Conservation (phyloP, 1,140 invertebrate species). For the Calephelis virginiensis region DNA sequence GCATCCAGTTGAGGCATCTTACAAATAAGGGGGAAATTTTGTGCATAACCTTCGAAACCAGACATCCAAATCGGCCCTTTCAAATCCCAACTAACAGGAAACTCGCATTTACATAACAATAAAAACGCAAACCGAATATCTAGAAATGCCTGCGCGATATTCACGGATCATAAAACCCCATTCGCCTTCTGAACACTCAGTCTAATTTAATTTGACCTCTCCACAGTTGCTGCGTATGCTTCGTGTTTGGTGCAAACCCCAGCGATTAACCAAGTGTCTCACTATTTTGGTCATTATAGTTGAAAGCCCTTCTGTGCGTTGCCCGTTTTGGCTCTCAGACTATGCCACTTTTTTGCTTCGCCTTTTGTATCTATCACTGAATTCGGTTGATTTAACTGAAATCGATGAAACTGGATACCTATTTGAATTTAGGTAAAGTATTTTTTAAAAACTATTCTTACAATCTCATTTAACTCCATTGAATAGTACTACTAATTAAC, state of each 20-base stretch:
- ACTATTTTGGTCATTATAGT: conserved; percentile 55
- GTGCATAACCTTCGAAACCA: conserved; percentile 23
- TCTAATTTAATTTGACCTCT: conserved; percentile 61
- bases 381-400: not conserved
- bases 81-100: conserved; percentile 37
- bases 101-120: conserved; percentile 78
- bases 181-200: conserved; percentile 50
- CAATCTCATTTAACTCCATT: no score
- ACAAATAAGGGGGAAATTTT: conserved; percentile 18
- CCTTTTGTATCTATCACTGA: conserved; percentile 2
- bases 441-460: no score
- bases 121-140: conserved; percentile 76
- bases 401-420: not conserved
- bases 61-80: conserved; percentile 20
- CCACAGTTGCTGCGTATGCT: conserved; percentile 19
- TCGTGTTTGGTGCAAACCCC: conserved; percentile 30
- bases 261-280: conserved; percentile 42
- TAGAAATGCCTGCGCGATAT: conserved; percentile 76
- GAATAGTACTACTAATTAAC: no score
- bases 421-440: no score
- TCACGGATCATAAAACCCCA: conserved; percentile 76
- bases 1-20: conserved; percentile 30
- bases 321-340: conserved; percentile 46
- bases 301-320: conserved; percentile 48
- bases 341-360: conserved; percentile 33